A percentile compares a stretch with the other conserved stretches of the same genome.
Conservation (phyloP, 2,113 vertebrate species). For the Rhinopithecus roxellana region DNA sequence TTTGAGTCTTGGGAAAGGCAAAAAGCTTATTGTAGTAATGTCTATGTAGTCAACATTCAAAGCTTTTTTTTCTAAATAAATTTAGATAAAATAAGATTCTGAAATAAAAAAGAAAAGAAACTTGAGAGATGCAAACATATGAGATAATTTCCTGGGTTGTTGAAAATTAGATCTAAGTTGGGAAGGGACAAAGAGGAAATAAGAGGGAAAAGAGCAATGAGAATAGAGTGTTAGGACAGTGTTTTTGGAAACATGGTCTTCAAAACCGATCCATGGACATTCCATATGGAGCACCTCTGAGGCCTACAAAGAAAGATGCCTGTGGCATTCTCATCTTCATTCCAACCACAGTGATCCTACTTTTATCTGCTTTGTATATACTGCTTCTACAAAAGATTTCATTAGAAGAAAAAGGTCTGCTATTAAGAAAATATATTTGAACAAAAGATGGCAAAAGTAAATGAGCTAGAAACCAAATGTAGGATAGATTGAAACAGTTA, state of each 20-base stretch:
- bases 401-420: background rate
- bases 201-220: background rate
- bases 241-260: background rate
- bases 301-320: background rate
- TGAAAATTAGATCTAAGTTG: background rate
- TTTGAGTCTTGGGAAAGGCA: background rate
- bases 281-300: background rate
- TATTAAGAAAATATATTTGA: background rate
- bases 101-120: background rate
- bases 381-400: background rate
- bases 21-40: background rate
- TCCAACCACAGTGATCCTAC: background rate
- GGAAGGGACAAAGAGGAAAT: background rate
- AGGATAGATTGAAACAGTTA: background rate
- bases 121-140: background rate
- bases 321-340: background rate
- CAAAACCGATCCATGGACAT: background rate
- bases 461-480: background rate
- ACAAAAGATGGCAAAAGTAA: background rate
- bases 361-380: background rate
- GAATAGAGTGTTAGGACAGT: background rate
- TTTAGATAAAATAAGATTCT: background rate
- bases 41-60: background rate
- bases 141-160: background rate
- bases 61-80: conserved; percentile 41